Conservation (phyloP, 1,140 invertebrate genomes). For the Hypothenemus hampei region DNA sequence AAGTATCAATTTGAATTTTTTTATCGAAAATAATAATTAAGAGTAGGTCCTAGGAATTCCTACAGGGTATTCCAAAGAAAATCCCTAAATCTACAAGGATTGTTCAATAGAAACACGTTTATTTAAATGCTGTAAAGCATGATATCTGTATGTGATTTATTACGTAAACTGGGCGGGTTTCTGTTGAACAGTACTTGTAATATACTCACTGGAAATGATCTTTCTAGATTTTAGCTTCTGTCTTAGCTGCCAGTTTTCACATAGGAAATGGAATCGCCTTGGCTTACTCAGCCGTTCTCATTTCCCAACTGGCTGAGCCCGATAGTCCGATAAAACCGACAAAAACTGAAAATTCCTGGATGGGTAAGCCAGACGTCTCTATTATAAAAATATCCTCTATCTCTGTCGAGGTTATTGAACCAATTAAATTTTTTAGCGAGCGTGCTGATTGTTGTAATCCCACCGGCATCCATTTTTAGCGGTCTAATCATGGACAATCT, state of each 20-base stretch:
- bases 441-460: constrained; percentile 51
- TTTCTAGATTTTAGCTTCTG: constrained; percentile 49
- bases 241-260: constrained; percentile 52
- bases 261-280: constrained; percentile 53
- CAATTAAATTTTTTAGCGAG: constrained; percentile 50
- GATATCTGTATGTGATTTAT: no score
- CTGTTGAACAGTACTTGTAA: no score
- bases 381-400: no score
- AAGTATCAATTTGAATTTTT: background rate
- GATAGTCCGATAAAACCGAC: constrained; percentile 45
- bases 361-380: constrained; percentile 45
- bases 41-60: no score
- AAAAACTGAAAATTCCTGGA: constrained; percentile 49
- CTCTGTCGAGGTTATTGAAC: no score
- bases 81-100: no score
- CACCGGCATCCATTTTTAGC: constrained; percentile 50
- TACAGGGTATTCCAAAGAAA: no score
- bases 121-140: no score
- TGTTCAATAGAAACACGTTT: no score
- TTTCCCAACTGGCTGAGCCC: constrained; percentile 49
- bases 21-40: no score
- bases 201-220: no score
- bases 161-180: no score
- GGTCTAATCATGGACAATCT: constrained; percentile 59
- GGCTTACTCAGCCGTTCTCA: constrained; percentile 55